Conservation (phyloP, 1,140 invertebrate genomes). For the Fopius arisanus region DNA sequence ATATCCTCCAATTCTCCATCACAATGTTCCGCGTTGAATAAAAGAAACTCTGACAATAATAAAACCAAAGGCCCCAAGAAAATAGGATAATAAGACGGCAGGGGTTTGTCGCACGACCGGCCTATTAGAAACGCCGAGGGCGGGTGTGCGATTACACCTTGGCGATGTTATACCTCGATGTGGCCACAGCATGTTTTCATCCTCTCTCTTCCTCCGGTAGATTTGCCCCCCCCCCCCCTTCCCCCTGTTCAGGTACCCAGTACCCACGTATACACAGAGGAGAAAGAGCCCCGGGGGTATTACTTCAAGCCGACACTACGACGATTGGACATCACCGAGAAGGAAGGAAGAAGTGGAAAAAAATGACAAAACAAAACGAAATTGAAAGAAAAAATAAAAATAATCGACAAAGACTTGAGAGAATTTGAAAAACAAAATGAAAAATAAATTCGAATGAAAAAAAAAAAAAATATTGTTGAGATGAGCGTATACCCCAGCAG, state of each 20-base stretch:
- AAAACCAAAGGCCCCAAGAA: background rate
- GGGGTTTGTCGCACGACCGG: slow-evolving; percentile 50
- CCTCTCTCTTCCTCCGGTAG: background rate
- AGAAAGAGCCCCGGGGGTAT: slow-evolving; percentile 9
- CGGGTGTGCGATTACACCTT: slow-evolving; percentile 30
- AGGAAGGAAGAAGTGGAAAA: background rate
- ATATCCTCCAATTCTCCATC: background rate
- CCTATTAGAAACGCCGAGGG: slow-evolving; percentile 44
- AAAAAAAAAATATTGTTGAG: background rate
- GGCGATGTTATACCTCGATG: slow-evolving; percentile 11
- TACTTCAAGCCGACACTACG: slow-evolving; percentile 21
- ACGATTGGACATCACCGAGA: slow-evolving; percentile 8
- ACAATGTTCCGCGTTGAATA: background rate
- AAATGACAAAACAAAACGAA: background rate
- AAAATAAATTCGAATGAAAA: no score
- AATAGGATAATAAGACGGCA: slow-evolving; percentile 45
- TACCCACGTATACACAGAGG: slow-evolving; percentile 4
- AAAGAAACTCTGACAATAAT: slow-evolving; percentile 4
- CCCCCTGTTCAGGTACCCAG: background rate
- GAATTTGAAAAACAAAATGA: no score
- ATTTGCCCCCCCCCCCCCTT: background rate
- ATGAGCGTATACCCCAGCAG: background rate
- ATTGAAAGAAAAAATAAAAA: background rate
- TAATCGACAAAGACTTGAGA: background rate
- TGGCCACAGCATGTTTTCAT: slow-evolving; percentile 1